Base-by-base conservation (phyloP, 2,888 invertebrate species). In the Ichneumon xanthorius region DNA sequence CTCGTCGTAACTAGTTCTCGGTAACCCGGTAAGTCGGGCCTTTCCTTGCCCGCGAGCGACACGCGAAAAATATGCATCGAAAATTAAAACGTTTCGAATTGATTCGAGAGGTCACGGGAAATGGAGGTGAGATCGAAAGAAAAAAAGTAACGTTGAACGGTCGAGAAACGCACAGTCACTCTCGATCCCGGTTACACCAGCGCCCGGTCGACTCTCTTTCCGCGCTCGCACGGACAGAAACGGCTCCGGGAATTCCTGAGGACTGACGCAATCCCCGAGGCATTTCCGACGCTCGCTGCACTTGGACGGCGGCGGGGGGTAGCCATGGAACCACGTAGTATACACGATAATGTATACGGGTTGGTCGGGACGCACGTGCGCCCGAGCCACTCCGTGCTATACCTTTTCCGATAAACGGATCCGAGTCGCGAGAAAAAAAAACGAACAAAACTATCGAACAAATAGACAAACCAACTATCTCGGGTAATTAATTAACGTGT, bases 221-320 rank as follows among this genome's bases (percentile, higher is more conserved):
- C 61, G 68, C 86, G 63, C 82, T 72, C 88, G 81, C 77, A 70
- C 72, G 72, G 84, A 61, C 77, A 55, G 77, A 84, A 19, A 80
- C 77, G 88, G 88, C 78, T 89, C 92, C 89, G 89, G 90, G 92
- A 92, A 94, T 94, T 93, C 93, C 92, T 91, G 77, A 89, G 84
- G 83, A 89, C 88, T 93, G 93, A 93, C 93, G 93, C 90, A 93
- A 92, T 85, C 89, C 83, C 89, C 83, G 90, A 92, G 92, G 93
- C 92, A 93, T 93, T 94, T 93, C 93, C 93, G 93, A 93, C 91
- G 90, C 90, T 91, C 91, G 90, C 88, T 92, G 92, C 92, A 92
- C 91, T 92, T 91, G 88, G 90, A 89, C 63, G 30, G 33, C 63
- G n/a, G 63, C 70, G 37, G 55, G 65, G 88, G 86, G 86, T 82